Evolutionary conservation across 2,888 invertebrate genomes (phyloP).

Genomic region (Dusona sp.): DNA sequence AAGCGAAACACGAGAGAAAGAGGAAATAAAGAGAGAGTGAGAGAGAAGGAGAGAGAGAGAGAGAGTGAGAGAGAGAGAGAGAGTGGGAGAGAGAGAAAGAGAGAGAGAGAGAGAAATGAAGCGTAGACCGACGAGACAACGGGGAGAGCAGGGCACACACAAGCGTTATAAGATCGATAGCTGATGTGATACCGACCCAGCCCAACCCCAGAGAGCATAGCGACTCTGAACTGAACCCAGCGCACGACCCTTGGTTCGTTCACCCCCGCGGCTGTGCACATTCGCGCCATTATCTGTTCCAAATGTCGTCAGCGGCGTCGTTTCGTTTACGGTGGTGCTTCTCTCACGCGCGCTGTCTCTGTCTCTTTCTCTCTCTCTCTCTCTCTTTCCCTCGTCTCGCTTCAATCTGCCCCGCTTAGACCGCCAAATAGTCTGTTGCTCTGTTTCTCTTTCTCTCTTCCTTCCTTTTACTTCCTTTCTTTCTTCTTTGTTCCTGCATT

Average conservation of each 20-base stretch:
- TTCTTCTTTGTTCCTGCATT: constrained; percentile 25
- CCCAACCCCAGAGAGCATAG: constrained; percentile 71
- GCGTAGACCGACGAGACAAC: constrained; percentile 79
- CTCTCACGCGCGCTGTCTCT: neutral
- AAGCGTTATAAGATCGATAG: constrained; percentile 85
- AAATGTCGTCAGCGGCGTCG: constrained; percentile 84
- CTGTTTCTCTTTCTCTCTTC: constrained; percentile 30
- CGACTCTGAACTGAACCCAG: constrained; percentile 78
- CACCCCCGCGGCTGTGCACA: constrained; percentile 83
- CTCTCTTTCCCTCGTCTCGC: constrained; percentile 71
- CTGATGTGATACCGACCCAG: constrained; percentile 84
- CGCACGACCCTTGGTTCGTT: constrained; percentile 83
- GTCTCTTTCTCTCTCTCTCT: constrained; percentile 67
- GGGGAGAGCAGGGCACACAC: constrained; percentile 76
- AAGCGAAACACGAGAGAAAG: constrained; percentile 56
- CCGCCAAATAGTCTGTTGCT: constrained; percentile 50
- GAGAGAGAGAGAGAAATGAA: constrained; percentile 67
- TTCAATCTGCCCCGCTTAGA: constrained; percentile 50
- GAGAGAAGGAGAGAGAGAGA: constrained; percentile 41
- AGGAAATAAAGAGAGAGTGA: no score
- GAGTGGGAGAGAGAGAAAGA: constrained; percentile 49
- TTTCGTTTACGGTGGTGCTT: constrained; percentile 81
- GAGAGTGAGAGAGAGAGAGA: constrained; percentile 13
- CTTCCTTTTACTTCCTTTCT: constrained; percentile 43
- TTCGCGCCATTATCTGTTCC: constrained; percentile 85